Percentiles rank a stretch among this genome's conserved stretches.
phyloP scores from a whole-genome alignment of 2,113 vertebrate genomes.

The Spizaetus ornatus region DNA sequence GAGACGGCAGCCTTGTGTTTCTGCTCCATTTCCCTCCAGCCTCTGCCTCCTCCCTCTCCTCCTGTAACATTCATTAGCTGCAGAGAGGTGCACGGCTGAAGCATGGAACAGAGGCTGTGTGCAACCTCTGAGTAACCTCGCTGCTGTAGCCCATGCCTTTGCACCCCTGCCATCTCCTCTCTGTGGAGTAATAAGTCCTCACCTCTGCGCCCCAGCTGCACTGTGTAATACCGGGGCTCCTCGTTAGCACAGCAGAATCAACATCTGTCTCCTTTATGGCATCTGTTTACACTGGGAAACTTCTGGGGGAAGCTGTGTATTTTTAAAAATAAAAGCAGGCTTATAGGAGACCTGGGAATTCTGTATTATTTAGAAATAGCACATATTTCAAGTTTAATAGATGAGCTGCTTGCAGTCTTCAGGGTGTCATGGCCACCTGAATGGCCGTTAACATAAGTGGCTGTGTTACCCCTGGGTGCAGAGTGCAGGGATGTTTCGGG shows the following conservation, averaged over 20 bases:
- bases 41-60: conserved; percentile 16
- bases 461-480: rapidly evolving
- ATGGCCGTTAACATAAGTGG: rapidly evolving
- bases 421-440: neutral
- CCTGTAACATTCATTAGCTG: neutral
- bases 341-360: conserved; percentile 26
- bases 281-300: neutral
- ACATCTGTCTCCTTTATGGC: neutral
- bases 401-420: neutral
- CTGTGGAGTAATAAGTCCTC: neutral
- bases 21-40: conserved; percentile 32
- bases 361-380: neutral
- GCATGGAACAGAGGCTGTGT: neutral
- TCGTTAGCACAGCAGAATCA: neutral
- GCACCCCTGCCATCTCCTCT: neutral
- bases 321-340: conserved; percentile 23
- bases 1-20: neutral
- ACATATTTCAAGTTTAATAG: neutral
- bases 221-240: rapidly evolving
- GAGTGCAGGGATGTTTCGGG: neutral
- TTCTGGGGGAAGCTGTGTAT: conserved; percentile 29
- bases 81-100: neutral
- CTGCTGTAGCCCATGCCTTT: neutral
- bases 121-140: neutral
- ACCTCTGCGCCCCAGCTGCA: neutral